A percentile compares a stretch with the other conserved stretches of the same genome.
Conservation (phyloP, 1,140 invertebrate genomes). For the Drosophila pseudoobscura region DNA sequence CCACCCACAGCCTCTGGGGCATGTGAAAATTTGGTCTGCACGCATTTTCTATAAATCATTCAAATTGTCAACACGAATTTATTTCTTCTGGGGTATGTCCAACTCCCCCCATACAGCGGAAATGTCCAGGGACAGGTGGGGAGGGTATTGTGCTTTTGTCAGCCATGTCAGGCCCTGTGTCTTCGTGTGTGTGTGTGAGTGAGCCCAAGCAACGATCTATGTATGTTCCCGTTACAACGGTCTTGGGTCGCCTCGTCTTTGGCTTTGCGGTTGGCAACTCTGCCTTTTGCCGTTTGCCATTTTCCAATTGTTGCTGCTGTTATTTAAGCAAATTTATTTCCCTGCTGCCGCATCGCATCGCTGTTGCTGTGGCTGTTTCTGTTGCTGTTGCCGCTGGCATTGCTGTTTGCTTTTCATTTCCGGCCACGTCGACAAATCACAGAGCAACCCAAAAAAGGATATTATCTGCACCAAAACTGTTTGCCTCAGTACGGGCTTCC, state of each 20-base stretch:
- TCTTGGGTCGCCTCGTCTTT: constrained; percentile 29
- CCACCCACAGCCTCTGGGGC: neutral
- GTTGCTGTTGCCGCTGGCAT: constrained; percentile 5
- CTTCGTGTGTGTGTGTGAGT: constrained; percentile 11
- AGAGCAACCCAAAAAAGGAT: constrained; percentile 69
- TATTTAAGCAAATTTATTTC: constrained; percentile 63
- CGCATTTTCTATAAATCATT: constrained; percentile 76
- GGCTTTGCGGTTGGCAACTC: constrained; percentile 50
- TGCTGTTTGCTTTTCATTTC: constrained; percentile 80
- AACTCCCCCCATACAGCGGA: constrained; percentile 56
- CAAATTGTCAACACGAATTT: constrained; percentile 74
- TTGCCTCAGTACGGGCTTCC: constrained; percentile 41
- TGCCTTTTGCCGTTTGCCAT: constrained; percentile 48
- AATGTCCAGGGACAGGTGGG: constrained; percentile 46
- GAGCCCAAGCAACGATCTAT: constrained; percentile 10
- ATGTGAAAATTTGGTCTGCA: constrained; percentile 59
- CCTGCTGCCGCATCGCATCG: constrained; percentile 20
- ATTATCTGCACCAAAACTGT: constrained; percentile 73
- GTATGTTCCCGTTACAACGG: constrained; percentile 23
- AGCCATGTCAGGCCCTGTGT: constrained; percentile 37
- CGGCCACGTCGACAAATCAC: constrained; percentile 79
- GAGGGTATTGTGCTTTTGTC: constrained; percentile 60
- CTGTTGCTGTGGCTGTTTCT: neutral
- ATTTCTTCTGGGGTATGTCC: constrained; percentile 53
- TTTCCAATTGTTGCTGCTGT: constrained; percentile 53